phyloP scores from a whole-genome alignment of 2,888 invertebrate species.

The Tachina grossa region DNA sequence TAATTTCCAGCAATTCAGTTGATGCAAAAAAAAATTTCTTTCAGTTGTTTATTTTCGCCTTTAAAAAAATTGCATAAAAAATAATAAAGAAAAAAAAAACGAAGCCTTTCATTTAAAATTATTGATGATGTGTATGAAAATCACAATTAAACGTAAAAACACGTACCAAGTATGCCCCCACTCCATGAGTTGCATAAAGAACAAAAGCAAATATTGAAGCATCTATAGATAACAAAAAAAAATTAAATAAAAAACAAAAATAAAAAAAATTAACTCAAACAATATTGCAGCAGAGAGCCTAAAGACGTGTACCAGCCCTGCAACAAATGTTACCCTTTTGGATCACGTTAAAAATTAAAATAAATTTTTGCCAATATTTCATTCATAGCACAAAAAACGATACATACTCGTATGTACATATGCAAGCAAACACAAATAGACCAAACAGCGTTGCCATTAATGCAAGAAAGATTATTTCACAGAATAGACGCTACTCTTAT shows the following conservation, averaged over 20 bases:
- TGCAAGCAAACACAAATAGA: not conserved
- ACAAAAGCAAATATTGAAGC: conserved; percentile 42
- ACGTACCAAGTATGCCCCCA: conserved; percentile 58
- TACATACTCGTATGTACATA: not conserved
- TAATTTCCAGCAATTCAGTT: conserved; percentile 18
- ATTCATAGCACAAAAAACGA: not conserved
- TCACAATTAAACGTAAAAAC: conserved; percentile 69
- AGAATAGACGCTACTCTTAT: too few relatives aligned
- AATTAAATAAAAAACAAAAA: too few relatives aligned
- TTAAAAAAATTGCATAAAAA: conserved; percentile 14
- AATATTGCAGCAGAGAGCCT: not conserved
- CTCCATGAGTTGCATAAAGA: conserved; percentile 9
- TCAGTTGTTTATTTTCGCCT: conserved; percentile 15
- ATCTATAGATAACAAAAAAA: not conserved
- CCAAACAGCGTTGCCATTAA: too few relatives aligned
- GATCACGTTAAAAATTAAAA: conserved; percentile 34
- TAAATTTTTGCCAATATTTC: conserved; percentile 34
- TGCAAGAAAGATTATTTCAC: too few relatives aligned
- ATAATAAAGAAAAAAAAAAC: conserved; percentile 33
- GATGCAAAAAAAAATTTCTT: conserved; percentile 23
- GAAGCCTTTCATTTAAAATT: conserved; percentile 56
- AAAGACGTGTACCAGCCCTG: conserved; percentile 12
- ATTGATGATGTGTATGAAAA: conserved; percentile 59
- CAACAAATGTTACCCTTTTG: conserved; percentile 49
- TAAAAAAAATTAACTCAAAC: not conserved